phyloP scores from a whole-genome alignment of 2,888 invertebrate genomes.

The Baronia brevicornis region DNA sequence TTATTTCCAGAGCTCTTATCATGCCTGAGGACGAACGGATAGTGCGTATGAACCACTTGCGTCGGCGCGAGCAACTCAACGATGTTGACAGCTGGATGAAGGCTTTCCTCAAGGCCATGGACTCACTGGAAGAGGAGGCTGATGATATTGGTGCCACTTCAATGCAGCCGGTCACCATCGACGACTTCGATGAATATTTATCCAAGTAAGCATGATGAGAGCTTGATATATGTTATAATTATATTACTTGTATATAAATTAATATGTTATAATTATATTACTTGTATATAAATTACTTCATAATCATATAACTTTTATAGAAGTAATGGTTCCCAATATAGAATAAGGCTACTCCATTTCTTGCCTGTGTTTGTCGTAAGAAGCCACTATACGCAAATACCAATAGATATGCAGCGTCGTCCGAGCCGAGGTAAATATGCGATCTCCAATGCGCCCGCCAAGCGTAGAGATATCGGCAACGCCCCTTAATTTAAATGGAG shows the following conservation, averaged over 20 bases:
- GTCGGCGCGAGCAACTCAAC: slow-evolving; percentile 86
- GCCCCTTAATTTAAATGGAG: no score
- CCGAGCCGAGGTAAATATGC: no score
- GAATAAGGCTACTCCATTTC: no score
- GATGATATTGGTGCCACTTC: slow-evolving; percentile 89
- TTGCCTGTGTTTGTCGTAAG: background rate
- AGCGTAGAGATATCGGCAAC: no score
- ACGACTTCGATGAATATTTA: slow-evolving; percentile 92
- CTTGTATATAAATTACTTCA: no score
- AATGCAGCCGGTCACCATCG: slow-evolving; percentile 93
- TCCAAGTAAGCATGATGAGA: slow-evolving; percentile 79
- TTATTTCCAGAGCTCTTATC: slow-evolving; percentile 80
- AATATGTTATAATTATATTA: no score
- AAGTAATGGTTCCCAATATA: no score
- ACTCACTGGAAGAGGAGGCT: slow-evolving; percentile 85
- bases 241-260: no score
- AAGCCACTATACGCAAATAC: no score
- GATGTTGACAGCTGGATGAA: slow-evolving; percentile 94
- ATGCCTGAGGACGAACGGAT: slow-evolving; percentile 94
- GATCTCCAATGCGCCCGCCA: no score
- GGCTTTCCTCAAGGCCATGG: slow-evolving; percentile 90
- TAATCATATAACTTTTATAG: no score
- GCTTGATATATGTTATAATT: background rate
- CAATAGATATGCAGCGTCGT: no score
- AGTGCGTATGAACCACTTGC: slow-evolving; percentile 88